phyloP scores from a whole-genome alignment of 1,140 invertebrate species.

The Plectrocnemia conspersa region DNA sequence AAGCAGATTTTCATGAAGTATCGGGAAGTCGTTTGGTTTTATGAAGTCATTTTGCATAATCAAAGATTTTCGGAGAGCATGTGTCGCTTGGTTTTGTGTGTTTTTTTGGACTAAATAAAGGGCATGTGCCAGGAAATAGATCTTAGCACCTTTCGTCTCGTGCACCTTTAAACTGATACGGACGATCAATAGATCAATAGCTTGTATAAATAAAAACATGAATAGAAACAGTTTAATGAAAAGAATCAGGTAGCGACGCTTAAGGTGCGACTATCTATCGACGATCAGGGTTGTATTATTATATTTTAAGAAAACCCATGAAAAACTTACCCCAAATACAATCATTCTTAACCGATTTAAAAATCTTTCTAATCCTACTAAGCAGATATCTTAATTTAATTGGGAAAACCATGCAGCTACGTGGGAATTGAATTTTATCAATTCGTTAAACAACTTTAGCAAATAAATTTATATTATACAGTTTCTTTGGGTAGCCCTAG shows the following conservation, averaged over 20 bases:
- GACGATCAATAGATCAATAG: neutral
- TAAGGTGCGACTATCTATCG: no score
- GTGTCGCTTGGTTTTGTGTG: constrained; percentile 10
- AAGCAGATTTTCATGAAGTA: neutral
- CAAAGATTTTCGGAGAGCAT: neutral
- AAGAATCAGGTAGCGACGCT: no score
- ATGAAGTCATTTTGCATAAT: constrained; percentile 4
- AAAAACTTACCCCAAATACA: no score
- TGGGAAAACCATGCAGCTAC: no score
- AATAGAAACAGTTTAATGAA: no score
- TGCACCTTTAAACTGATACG: neutral
- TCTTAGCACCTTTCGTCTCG: neutral
- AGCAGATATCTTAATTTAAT: neutral
- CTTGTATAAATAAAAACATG: neutral
- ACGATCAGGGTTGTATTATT: no score
- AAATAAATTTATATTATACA: no score
- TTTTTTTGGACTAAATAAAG: neutral
- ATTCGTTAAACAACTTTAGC: no score
- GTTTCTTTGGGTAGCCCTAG: no score
- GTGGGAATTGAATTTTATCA: no score
- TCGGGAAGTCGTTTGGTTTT: constrained; percentile 18
- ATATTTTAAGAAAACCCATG: no score
- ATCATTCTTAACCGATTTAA: no score
- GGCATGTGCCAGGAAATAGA: neutral
- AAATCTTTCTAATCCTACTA: neutral